Percentiles rank a stretch among this genome's conserved stretches.
Conservation (phyloP, 2,888 invertebrate genomes). For the Chymomyza fuscimana region DNA sequence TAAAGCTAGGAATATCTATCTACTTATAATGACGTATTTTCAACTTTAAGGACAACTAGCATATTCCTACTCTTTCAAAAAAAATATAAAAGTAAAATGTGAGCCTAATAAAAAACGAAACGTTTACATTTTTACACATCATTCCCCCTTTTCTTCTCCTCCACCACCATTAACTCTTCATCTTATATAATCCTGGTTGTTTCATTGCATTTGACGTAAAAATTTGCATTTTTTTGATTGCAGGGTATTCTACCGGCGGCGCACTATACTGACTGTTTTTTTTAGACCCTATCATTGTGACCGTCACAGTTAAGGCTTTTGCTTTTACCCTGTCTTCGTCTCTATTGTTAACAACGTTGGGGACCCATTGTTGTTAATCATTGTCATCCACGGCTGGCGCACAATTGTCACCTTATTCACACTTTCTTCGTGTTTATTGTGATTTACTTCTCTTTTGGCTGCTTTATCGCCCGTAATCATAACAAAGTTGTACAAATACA, state of each 20-base stretch:
- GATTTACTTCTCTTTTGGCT: conserved; percentile 60
- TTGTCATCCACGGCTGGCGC: conserved; percentile 49
- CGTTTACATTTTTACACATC: no score
- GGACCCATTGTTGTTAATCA: conserved; percentile 58
- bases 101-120: no score
- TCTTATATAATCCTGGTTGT: no score
- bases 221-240: neutral
- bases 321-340: conserved; percentile 1
- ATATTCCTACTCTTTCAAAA: no score
- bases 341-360: neutral
- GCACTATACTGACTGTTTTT: neutral
- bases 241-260: no score
- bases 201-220: no score
- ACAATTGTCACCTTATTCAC: conserved; percentile 64
- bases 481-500: conserved; percentile 59
- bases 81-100: no score
- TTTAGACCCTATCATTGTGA: conserved; percentile 50
- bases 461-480: conserved; percentile 72
- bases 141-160: no score
- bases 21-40: no score
- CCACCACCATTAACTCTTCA: no score
- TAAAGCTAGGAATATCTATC: no score
- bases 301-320: conserved; percentile 26
- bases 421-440: conserved; percentile 66
- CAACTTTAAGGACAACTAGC: no score